Conservation (phyloP, 2,797 vertebrate species). For the Schizopygopsis pylzovi region DNA sequence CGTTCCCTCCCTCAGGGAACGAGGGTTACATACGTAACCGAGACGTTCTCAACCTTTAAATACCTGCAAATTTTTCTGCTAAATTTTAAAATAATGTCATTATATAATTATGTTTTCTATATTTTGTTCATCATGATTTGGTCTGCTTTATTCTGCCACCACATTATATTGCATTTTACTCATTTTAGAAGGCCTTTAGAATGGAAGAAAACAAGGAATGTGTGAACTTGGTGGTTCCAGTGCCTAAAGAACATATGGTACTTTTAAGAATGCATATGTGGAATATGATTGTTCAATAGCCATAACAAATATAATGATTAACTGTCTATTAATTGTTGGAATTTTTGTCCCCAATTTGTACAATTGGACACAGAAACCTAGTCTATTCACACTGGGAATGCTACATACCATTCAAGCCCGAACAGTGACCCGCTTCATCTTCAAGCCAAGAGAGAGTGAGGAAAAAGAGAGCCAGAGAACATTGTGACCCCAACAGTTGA, state of each 20-base stretch:
- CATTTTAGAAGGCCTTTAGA: neutral
- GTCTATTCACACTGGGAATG: slow-evolving; percentile 28
- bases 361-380: slow-evolving; percentile 38
- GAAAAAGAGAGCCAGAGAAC: slow-evolving; percentile 53
- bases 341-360: slow-evolving; percentile 49
- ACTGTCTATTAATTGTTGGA: slow-evolving; percentile 45
- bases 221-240: neutral
- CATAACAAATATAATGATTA: slow-evolving; percentile 41
- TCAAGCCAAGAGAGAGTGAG: slow-evolving; percentile 37
- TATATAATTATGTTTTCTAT: neutral
- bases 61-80: neutral
- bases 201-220: neutral
- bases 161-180: neutral
- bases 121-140: neutral
- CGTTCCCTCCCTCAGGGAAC: too few relatives aligned
- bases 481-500: slow-evolving; percentile 56
- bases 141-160: neutral
- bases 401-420: slow-evolving; percentile 38
- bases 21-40: too few relatives aligned
- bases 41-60: neutral
- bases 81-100: neutral
- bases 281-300: neutral
- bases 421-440: slow-evolving; percentile 55
- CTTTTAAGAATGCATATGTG: neutral
- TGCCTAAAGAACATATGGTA: neutral